Conservation (phyloP, 2,888 invertebrate genomes). For the Anaspis maculata region DNA sequence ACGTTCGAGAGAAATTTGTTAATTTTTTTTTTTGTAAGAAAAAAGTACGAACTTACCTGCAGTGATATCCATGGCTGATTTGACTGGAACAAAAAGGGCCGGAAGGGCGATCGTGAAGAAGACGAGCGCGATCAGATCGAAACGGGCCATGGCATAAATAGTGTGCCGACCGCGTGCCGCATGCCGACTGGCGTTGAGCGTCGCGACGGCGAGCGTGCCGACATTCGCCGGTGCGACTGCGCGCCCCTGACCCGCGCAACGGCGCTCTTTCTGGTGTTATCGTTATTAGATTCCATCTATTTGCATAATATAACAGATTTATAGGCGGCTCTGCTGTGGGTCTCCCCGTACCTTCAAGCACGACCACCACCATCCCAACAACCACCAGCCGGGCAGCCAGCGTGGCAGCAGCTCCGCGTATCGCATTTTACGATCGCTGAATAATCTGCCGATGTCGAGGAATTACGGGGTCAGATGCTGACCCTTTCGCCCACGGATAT, state of each 20-base stretch:
- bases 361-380: no score
- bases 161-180: constrained; percentile 26
- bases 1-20: no score
- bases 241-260: constrained; percentile 28
- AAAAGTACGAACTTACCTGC: constrained; percentile 23
- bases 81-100: constrained; percentile 9
- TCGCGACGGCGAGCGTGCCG: constrained; percentile 22
- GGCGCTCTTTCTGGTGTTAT: constrained; percentile 4
- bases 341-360: no score
- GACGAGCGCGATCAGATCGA: constrained; percentile 16
- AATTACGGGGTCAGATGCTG: no score
- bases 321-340: constrained; percentile 2
- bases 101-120: constrained; percentile 16
- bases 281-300: constrained; percentile 14
- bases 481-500: no score
- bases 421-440: no score
- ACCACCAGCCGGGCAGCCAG: no score
- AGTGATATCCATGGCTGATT: constrained; percentile 22
- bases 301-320: constrained; percentile 12
- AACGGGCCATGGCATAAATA: constrained; percentile 10
- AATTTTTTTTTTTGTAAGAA: no score
- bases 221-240: constrained; percentile 22
- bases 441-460: no score
- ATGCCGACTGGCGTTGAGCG: constrained; percentile 30
- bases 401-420: no score